phyloP scores from a whole-genome alignment of 2,888 invertebrate genomes.

The Cremastinae sp. region DNA sequence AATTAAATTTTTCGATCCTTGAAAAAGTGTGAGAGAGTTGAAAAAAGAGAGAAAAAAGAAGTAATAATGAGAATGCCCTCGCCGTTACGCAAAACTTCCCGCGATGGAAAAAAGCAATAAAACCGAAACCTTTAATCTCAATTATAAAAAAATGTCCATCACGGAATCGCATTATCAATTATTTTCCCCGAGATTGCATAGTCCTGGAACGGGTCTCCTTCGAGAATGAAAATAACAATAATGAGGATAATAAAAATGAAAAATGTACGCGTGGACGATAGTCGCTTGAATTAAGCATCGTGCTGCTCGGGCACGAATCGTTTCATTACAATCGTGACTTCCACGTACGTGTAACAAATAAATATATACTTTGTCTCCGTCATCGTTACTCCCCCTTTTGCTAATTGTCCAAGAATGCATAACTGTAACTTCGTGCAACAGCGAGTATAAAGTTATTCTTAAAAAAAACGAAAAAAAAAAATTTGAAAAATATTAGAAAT shows the following conservation, averaged over 20 bases:
- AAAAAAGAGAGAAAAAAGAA: neutral
- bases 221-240: slow-evolving; percentile 10
- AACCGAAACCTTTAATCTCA: slow-evolving; percentile 26
- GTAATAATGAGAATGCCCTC: slow-evolving; percentile 14
- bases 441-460: neutral
- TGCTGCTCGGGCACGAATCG: slow-evolving; percentile 24
- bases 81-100: slow-evolving; percentile 29
- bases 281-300: slow-evolving; percentile 43
- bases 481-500: no score
- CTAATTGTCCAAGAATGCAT: slow-evolving; percentile 52
- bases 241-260: slow-evolving; percentile 12
- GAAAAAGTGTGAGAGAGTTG: neutral
- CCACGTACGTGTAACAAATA: slow-evolving; percentile 15
- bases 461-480: no score
- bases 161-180: slow-evolving; percentile 16
- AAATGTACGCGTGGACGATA: slow-evolving; percentile 26
- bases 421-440: slow-evolving; percentile 1
- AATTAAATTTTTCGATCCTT: neutral
- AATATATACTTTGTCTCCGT: slow-evolving; percentile 16
- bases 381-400: neutral
- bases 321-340: slow-evolving; percentile 48
- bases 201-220: slow-evolving; percentile 11
- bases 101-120: slow-evolving; percentile 20
- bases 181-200: slow-evolving; percentile 20
- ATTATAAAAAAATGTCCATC: slow-evolving; percentile 22